Evolutionary conservation across 1,140 invertebrate genomes (phyloP).

Genomic region (Heliothis subflexa): DNA sequence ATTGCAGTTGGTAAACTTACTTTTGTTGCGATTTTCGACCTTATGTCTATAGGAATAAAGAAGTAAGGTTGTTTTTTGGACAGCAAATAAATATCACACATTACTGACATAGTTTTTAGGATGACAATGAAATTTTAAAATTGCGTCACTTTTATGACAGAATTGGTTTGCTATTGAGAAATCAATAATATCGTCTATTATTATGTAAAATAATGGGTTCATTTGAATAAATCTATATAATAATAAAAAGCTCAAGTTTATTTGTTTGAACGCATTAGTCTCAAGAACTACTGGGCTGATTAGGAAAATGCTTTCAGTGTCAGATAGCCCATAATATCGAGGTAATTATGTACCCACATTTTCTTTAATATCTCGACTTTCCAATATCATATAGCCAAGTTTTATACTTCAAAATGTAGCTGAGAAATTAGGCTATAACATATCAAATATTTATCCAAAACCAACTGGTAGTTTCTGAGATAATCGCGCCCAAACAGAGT

Average conservation of each 20-base stretch:
- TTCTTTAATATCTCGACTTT: too few species aligned
- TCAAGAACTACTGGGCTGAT: too few species aligned
- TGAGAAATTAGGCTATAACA: too few species aligned
- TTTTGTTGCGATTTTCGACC: neutral
- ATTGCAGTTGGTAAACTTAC: neutral
- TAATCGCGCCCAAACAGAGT: too few species aligned
- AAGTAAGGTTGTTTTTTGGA: neutral
- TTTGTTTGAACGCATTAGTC: neutral
- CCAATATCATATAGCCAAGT: too few species aligned
- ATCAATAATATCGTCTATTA: neutral
- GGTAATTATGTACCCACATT: too few species aligned
- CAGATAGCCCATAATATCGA: too few species aligned
- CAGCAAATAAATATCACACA: neutral
- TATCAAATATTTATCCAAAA: too few species aligned
- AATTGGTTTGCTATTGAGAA: constrained; percentile 1
- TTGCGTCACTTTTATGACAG: neutral
- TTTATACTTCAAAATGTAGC: too few species aligned
- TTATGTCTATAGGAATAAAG: neutral
- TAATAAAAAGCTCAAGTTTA: neutral
- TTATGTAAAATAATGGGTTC: neutral
- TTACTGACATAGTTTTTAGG: neutral
- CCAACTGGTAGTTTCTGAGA: too few species aligned
- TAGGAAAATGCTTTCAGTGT: too few species aligned
- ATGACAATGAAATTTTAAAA: constrained; percentile 12
- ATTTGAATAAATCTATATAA: neutral